Evolutionary conservation across 2,888 invertebrate species (phyloP).

Genomic region (Erpobdella octoculata): DNA sequence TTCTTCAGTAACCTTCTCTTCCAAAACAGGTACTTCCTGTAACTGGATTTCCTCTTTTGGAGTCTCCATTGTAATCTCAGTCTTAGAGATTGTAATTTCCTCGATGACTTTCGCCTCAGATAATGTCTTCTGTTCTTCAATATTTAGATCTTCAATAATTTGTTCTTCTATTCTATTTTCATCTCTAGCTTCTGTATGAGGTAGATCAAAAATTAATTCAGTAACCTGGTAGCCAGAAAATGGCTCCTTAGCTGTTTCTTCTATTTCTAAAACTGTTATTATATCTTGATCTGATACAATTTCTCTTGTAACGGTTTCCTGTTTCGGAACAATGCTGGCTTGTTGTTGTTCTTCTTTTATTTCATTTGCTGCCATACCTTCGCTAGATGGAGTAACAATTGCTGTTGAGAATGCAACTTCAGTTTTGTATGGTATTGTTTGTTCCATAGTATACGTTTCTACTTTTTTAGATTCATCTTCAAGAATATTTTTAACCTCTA

Average conservation of each 20-base stretch:
- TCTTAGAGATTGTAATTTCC: too few species aligned
- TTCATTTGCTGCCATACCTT: background rate
- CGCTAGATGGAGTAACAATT: background rate
- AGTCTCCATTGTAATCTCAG: too few species aligned
- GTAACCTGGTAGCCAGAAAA: background rate
- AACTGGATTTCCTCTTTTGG: too few species aligned
- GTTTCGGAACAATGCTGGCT: background rate
- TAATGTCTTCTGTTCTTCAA: too few species aligned
- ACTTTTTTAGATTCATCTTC: constrained; percentile 9
- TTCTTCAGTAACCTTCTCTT: background rate
- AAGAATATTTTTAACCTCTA: constrained; percentile 18
- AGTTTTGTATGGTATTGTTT: background rate
- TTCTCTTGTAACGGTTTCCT: background rate
- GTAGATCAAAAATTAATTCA: background rate
- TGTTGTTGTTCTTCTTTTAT: background rate
- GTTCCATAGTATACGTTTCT: constrained; percentile 20
- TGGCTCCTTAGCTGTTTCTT: background rate
- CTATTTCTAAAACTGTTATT: background rate
- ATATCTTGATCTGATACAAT: background rate
- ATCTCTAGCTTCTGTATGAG: background rate
- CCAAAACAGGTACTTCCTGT: background rate
- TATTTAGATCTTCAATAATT: background rate
- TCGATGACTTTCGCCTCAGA: too few species aligned
- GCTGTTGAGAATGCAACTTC: background rate
- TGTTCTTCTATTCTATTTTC: too few species aligned